phyloP scores from a whole-genome alignment of 2,797 vertebrate species.

The Cygnus olor region DNA sequence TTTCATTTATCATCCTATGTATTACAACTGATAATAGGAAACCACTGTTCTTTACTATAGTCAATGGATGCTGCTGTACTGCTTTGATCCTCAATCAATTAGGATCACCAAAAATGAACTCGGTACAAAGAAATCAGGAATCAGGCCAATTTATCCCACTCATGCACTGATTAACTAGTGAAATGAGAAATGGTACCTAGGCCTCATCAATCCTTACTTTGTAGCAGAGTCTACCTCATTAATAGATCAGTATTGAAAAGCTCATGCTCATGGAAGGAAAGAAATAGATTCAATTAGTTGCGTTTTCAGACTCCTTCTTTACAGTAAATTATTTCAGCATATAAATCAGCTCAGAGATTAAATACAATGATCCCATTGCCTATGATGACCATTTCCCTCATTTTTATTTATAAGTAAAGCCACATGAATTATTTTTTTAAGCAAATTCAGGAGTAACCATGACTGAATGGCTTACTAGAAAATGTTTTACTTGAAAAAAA shows the following conservation, averaged over 20 bases:
- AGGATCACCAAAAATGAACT: background rate
- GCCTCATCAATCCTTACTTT: background rate
- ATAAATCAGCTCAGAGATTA: background rate
- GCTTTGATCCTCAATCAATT: background rate
- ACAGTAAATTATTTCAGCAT: background rate
- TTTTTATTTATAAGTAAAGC: background rate
- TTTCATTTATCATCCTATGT: background rate
- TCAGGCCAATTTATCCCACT: background rate
- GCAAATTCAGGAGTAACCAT: background rate
- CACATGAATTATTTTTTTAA: background rate
- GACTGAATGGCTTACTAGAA: background rate
- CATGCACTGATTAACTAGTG: background rate
- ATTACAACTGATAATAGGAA: background rate
- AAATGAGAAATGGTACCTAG: background rate
- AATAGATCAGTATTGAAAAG: background rate
- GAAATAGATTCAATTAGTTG: rapidly evolving
- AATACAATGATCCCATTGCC: background rate
- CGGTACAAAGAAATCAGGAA: background rate
- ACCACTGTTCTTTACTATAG: background rate
- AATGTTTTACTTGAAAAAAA: background rate
- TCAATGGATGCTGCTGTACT: background rate
- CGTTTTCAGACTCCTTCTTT: background rate
- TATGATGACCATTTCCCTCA: background rate
- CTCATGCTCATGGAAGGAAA: background rate
- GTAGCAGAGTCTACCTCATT: background rate